Conservation (phyloP, 92 coral and sea anemone species). For the Epizoanthus illoricatus region DNA sequence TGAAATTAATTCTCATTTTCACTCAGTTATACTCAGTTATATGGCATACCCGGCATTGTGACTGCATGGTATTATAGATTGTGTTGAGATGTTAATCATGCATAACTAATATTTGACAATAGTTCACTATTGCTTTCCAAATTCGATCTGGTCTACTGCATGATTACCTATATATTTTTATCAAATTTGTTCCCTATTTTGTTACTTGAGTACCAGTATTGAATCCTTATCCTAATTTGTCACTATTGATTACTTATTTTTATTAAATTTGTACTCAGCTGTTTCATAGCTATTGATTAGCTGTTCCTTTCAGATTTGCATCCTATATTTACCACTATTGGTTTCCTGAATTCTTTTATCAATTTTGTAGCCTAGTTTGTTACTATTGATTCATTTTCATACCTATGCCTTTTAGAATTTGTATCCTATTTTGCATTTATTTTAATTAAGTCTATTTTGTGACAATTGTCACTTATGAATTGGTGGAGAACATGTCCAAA, state of each 20-base stretch:
- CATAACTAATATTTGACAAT: neutral
- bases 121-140: neutral
- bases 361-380: neutral
- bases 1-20: neutral
- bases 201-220: neutral
- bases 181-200: neutral
- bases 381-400: neutral
- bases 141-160: neutral
- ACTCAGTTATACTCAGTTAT: neutral
- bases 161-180: neutral
- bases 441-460: neutral
- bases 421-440: neutral
- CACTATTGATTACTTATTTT: neutral
- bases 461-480: neutral
- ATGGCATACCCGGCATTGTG: neutral
- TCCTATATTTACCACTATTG: neutral
- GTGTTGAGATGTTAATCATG: neutral
- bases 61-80: neutral
- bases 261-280: neutral
- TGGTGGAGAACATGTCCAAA: neutral
- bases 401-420: neutral
- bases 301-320: neutral
- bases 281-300: neutral
- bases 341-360: neutral
- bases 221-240: neutral